phyloP scores from a whole-genome alignment of 2,797 vertebrate species.

The Coccyzus lansbergi region DNA sequence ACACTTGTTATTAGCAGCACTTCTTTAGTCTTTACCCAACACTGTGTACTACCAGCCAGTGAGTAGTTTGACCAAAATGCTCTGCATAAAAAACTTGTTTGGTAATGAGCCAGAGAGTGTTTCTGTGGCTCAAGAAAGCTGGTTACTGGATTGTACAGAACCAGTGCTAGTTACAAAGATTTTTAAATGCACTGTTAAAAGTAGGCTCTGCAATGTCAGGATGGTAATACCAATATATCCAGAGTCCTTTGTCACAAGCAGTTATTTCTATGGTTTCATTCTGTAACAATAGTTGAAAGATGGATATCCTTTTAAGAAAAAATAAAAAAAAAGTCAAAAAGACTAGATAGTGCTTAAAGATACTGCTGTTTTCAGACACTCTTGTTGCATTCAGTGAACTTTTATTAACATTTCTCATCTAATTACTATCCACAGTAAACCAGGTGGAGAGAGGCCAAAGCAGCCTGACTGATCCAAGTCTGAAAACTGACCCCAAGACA shows the following conservation, averaged over 20 bases:
- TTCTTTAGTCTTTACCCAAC: not conserved
- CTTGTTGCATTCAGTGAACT: not conserved
- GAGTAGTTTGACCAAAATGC: not conserved
- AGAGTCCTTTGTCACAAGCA: not conserved
- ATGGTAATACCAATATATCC: not conserved
- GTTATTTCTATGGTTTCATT: conserved; percentile 10
- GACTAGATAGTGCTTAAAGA: not conserved
- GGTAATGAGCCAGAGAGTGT: not conserved
- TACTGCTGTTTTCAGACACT: not conserved
- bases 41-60: not conserved
- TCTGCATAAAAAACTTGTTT: not conserved
- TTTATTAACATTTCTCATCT: conserved; percentile 3
- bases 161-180: not conserved
- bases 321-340: not conserved
- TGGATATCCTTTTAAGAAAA: not conserved
- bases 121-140: not conserved
- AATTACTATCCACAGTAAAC: not conserved
- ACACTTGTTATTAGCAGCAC: not conserved
- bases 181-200: not conserved
- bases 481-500: conserved; percentile 14
- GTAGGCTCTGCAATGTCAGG: not conserved
- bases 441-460: not conserved
- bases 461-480: conserved; percentile 15
- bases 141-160: not conserved
- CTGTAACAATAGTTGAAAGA: not conserved